phyloP scores from a whole-genome alignment of 2,797 vertebrate genomes.

The Danio aesculapii region DNA sequence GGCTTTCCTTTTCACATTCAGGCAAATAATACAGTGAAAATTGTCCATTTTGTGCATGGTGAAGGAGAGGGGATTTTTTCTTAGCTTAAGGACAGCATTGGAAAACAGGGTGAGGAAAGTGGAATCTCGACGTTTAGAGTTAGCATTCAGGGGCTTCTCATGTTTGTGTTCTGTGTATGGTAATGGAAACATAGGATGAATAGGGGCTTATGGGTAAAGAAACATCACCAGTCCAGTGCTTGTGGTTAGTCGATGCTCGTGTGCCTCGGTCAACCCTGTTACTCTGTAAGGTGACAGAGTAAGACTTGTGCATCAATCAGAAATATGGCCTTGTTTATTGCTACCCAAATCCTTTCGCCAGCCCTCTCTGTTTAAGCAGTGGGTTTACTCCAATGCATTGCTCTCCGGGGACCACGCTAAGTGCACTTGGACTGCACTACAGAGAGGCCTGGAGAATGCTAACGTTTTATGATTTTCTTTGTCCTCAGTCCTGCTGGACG shows the following conservation, averaged over 20 bases:
- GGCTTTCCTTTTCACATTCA: conserved; percentile 45
- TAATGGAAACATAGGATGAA: conserved; percentile 26
- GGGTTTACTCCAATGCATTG: conserved; percentile 7
- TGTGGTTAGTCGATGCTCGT: background rate
- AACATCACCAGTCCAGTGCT: background rate
- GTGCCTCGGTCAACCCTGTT: conserved; percentile 7
- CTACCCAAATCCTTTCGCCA: background rate
- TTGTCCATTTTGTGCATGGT: conserved; percentile 16
- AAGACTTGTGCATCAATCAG: conserved; percentile 24
- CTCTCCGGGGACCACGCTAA: background rate
- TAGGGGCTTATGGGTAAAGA: background rate
- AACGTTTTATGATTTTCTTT: background rate
- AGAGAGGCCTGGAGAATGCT: background rate
- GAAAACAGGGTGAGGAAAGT: conserved; percentile 75
- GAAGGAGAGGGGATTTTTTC: conserved; percentile 57
- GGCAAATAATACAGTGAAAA: conserved; percentile 18
- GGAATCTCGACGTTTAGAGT: conserved; percentile 41
- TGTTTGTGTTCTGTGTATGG: conserved; percentile 35
- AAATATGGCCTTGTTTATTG: conserved; percentile 25
- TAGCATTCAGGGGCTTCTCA: conserved; percentile 40
- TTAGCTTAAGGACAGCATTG: conserved; percentile 53
- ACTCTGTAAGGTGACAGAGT: background rate
- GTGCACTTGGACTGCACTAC: conserved; percentile 7
- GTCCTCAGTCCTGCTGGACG: conserved; percentile 8
- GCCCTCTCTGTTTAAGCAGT: conserved; percentile 20